Conservation (phyloP, 2,113 vertebrate genomes). For the Pseudopipra pipra region DNA sequence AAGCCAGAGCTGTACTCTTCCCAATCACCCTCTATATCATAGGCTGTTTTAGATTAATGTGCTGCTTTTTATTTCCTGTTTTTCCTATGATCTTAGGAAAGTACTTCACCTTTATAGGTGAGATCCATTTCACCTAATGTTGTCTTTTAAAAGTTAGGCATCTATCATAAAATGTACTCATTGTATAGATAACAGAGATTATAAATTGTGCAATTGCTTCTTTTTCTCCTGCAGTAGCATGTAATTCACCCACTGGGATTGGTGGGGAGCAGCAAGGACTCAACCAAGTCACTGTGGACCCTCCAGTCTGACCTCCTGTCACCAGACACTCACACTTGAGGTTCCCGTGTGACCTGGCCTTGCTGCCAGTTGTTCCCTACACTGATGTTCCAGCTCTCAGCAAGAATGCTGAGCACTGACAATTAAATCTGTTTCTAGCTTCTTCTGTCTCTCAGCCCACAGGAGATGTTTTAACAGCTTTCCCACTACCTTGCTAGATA, state of each 20-base stretch:
- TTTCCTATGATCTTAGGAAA: neutral
- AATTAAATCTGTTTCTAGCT: neutral
- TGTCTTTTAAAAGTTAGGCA: neutral
- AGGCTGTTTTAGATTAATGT: neutral
- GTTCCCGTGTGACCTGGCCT: neutral
- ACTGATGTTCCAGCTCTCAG: neutral
- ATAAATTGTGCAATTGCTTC: neutral
- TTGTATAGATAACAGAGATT: neutral
- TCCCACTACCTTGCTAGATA: neutral
- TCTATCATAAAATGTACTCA: neutral
- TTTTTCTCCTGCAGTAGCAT: neutral
- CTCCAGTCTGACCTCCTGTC: neutral
- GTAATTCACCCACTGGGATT: neutral
- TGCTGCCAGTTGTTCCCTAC: neutral
- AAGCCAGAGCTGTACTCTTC: neutral
- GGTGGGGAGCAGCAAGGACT: neutral
- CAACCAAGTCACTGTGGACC: accelerated
- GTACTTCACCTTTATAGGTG: neutral
- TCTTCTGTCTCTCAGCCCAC: neutral
- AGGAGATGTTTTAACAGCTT: neutral
- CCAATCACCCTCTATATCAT: neutral
- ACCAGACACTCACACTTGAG: neutral
- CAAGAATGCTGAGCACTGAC: neutral
- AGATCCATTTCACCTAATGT: neutral
- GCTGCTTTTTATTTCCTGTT: neutral